Evolutionary conservation across 2,113 vertebrate genomes (phyloP).

Genomic region (Pterocles burchelli): DNA sequence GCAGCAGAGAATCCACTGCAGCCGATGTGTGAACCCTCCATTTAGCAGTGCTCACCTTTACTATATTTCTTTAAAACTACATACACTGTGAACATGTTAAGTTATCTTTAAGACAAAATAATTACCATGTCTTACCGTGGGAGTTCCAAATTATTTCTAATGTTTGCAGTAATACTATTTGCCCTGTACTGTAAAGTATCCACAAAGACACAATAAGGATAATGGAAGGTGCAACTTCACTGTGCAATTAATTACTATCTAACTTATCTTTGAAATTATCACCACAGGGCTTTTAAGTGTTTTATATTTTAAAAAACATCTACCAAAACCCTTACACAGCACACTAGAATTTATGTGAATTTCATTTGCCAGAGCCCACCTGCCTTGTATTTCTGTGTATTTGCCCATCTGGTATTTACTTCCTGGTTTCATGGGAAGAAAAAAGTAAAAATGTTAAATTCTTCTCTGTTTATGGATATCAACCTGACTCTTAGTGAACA

Average conservation of each 20-base stretch:
- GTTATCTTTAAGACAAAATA: not conserved
- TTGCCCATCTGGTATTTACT: not conserved
- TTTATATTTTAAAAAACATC: not conserved
- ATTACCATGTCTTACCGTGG: not conserved
- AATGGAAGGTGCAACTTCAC: not conserved
- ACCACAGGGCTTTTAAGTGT: not conserved
- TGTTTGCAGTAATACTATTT: not conserved
- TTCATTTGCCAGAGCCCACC: not conserved
- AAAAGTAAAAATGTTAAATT: not conserved
- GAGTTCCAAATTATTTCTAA: not conserved
- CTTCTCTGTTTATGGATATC: not conserved
- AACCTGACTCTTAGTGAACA: not conserved
- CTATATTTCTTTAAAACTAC: not conserved
- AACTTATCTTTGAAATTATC: not conserved
- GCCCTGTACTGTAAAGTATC: not conserved
- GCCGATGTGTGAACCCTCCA: not conserved
- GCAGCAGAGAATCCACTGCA: not conserved
- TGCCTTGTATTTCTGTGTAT: not conserved
- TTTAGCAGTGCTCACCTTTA: not conserved
- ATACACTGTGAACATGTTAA: fast-evolving
- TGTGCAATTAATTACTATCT: not conserved
- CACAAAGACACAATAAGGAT: not conserved
- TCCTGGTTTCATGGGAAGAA: not conserved
- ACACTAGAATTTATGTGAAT: not conserved
- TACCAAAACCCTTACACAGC: not conserved